Base-by-base conservation (phyloP, 1,140 invertebrate species). In the Coenobita brevimanus region DNA sequence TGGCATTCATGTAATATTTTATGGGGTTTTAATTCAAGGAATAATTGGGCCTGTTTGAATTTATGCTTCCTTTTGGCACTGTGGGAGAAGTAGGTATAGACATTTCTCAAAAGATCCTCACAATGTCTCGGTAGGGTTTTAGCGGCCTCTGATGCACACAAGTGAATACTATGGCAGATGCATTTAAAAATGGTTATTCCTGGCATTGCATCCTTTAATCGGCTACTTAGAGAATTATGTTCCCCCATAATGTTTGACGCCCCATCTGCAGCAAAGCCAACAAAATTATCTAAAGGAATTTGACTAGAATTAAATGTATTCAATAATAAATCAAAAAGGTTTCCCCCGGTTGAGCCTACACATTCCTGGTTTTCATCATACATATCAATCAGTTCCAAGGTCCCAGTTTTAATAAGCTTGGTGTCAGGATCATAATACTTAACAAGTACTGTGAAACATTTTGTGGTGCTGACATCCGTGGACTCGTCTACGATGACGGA, bases 81-180 rank as follows among this genome's bases (percentile, higher is more conserved):
- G 60, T 82, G 62, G 46, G 17, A 50, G 17, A 50, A 50, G 17
- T 8, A 50, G 17, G 17, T 8, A 50, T 8, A 50, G 6, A 50
- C 17, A 17, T 50, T 50, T 50, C 46, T 50, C 6, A 50, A 8
- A 8, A 50, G 17, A 17, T 50, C 46, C 17, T 50, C 46, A 8
- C 6, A 50, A 50, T 50, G 46, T 6, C 46, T 6, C 17, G 46
- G 46, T 17, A 50, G 46, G 46, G 46, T 50, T 69, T 69, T 69
- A 4, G 80, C 80, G 24, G 80, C 62, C 24, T 82, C 60, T 43
- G 80, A 82, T 10, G 80, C 80, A 82, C 80, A 82, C n/a, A 82
- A 24, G 36, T 82, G 62, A 69, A 69, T 46, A 4, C 27, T 38
- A 43, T 67, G 64, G 60, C 62, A 82, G 24, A 82, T 82, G 38